Evolutionary conservation across 2,113 vertebrate genomes (phyloP), one percentile per base, ranked within the genome.

Genomic region (Anhinga anhinga): DNA sequence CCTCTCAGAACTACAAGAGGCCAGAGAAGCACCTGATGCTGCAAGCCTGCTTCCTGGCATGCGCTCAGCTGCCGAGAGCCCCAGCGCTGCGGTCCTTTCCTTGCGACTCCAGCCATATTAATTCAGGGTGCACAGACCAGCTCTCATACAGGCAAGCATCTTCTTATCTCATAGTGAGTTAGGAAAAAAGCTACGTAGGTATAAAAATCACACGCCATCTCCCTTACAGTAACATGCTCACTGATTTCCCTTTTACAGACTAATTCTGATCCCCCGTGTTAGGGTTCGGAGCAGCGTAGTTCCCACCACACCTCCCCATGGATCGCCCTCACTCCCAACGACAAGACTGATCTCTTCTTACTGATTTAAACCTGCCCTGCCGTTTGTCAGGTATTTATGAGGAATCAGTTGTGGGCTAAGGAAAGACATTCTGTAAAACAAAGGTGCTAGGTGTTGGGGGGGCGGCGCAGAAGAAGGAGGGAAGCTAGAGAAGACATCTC

Each of bases 31-130:
- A 0, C 19, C 40, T 13, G 6, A 67, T 56, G 62, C 61, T 21
- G 45, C 5, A 13, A n/a, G 34, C 32, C 23, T 7, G 6, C 38
- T 40, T 58, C 61, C 23, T 5, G 2, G 55, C 3, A 3, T 5
- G 38, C 3, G 6, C n/a, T 52, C 26, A 4, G 42, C 55, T 69
- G 44, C 79, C 1, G 32, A 81, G 59, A 89, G 44, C 42, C 66
- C 76, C 11, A 2, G 1, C 9, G 2, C 29, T 18, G 52, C 8
- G 1, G 14, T 11, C 30, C 45, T 34, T 34, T 29, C 93, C 86
- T 27, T 7, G 23, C 3, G 8, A 38, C 70, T 47, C 45, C 93
- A 38, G n/a, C 25, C 45, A 1, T 0, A 8, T 1, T 2, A 52
- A 22, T 13, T 49, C 70, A 72, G 36, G 27, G 22, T 5, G n/a